Evolutionary conservation across 2,797 vertebrate genomes (phyloP), one percentile per base, ranked within the genome.

Genomic region (Liasis olivaceus): DNA sequence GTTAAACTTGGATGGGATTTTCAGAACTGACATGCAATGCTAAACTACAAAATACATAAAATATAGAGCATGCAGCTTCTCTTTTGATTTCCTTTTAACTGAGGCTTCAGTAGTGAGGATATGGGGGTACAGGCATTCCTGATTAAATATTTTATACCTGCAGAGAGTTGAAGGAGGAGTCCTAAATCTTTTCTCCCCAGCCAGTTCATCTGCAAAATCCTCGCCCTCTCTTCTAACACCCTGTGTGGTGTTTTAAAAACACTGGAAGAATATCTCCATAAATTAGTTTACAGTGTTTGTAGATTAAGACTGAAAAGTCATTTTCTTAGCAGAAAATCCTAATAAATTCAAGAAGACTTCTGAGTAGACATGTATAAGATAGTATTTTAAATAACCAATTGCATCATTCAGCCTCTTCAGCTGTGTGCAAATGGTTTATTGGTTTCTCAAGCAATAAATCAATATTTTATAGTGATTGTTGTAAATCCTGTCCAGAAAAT

Each of bases 401-500:
- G 31, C 22, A 28, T 92, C 77, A 87, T 91, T 4, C 84, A 59
- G 72, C 36, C 17, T 22, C 28, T 85, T 90, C 28, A 5, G 89
- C 24, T 77, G 90, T 91, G 69, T 88, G 12, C 9, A 89, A 28
- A 89, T 36, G 85, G 22, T 24, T 85, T 88, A 85, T 24, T 69
- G 51, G 20, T 60, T 93, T n/a, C 92, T 93, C 24, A 31, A 62
- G 31, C 54, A 93, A 90, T 88, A 91, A 92, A 90, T 58, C 69
- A 8, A 66, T 93, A 54, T 66, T 87, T 91, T 91, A 66, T 86
- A 42, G 24, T 42, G 77, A 93, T 92, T 31, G 59, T 47, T 88
- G 51, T 51, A 89, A 89, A n/a, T 62, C 31, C 77, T 96, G 89
- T 92, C 72, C 54, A 90, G 64, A 87, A 60, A 2, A 0, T 8